Evolutionary conservation across 2,888 invertebrate genomes (phyloP).

Genomic region (Mycalesis mineus): DNA sequence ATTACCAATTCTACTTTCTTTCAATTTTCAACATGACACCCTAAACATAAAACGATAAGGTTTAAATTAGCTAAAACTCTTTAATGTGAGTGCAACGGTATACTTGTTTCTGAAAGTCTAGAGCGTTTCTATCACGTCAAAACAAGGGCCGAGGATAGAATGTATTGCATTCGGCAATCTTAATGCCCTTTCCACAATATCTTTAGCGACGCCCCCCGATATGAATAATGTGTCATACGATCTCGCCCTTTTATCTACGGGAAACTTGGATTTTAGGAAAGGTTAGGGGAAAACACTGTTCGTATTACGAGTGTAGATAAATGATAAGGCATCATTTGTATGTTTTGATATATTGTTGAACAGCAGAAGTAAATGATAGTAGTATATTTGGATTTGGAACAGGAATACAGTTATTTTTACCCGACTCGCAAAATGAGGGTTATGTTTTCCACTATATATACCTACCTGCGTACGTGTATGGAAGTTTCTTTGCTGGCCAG

Average conservation of each 20-base stretch:
- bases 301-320: constrained; percentile 22
- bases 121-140: constrained; percentile 73
- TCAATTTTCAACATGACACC: background rate
- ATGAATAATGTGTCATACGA: constrained; percentile 76
- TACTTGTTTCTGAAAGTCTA: constrained; percentile 55
- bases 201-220: constrained; percentile 73
- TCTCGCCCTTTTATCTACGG: constrained; percentile 69
- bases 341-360: constrained; percentile 15
- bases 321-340: constrained; percentile 19
- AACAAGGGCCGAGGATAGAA: constrained; percentile 71
- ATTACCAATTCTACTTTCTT: constrained; percentile 8
- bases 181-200: constrained; percentile 77
- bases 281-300: constrained; percentile 22
- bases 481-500: no score
- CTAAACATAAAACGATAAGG: constrained; percentile 28
- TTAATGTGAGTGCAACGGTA: constrained; percentile 30
- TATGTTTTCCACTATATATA: no score
- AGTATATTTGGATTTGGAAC: background rate
- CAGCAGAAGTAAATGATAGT: background rate
- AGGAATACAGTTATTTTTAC: no score
- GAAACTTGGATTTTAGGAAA: constrained; percentile 42
- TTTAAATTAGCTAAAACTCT: constrained; percentile 23
- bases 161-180: constrained; percentile 76
- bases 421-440: no score
- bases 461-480: no score